phyloP scores from a whole-genome alignment of 2,797 vertebrate genomes.

The Otus scops region DNA sequence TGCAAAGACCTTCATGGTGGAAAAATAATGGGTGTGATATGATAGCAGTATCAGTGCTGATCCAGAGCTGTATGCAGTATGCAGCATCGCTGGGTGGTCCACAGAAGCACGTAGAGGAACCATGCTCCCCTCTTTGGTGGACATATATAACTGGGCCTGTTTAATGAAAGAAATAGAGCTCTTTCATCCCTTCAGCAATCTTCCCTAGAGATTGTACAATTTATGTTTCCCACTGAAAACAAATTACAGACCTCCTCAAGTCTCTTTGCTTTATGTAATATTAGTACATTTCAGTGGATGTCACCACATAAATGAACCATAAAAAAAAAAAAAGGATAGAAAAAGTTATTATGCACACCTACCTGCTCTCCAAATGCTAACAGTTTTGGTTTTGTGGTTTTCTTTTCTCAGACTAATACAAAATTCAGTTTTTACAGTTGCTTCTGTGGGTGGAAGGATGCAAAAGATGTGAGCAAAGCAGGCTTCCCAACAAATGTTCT shows the following conservation, averaged over 20 bases:
- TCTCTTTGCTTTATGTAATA: background rate
- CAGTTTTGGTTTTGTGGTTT: background rate
- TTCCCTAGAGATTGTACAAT: background rate
- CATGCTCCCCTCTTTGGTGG: background rate
- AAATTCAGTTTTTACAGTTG: constrained; percentile 12
- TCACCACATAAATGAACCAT: background rate
- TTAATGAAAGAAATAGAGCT: background rate
- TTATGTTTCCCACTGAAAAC: background rate
- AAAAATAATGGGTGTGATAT: background rate
- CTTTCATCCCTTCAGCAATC: background rate
- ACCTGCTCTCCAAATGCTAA: background rate
- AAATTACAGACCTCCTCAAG: background rate
- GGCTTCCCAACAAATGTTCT: background rate
- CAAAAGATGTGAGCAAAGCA: background rate
- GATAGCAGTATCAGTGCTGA: background rate
- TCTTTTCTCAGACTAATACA: background rate
- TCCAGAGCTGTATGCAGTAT: background rate
- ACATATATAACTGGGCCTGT: background rate
- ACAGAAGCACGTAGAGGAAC: background rate
- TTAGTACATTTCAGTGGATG: background rate
- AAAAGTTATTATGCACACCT: background rate
- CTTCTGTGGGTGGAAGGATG: constrained; percentile 12
- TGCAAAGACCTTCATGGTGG: background rate
- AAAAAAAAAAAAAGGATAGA: background rate
- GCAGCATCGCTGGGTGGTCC: background rate